These are phyloP conservation scores for Crotalus viridis DNA, from an alignment of 2,113 vertebrate species.

Conservation along the genomic window DNA sequence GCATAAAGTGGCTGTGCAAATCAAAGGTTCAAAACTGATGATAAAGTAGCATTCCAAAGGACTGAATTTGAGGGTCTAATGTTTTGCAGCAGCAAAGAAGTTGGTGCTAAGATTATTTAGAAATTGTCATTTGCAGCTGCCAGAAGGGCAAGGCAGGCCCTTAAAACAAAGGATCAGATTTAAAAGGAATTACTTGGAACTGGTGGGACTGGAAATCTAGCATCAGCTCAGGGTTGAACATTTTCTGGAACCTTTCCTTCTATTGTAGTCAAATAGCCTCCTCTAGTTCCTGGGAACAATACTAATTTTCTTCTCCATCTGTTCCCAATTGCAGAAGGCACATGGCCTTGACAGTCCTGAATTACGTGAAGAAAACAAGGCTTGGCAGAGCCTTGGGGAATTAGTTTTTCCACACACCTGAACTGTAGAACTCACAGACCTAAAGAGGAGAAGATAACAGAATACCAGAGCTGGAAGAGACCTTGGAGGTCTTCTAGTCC, in stretches of 20 bases:
- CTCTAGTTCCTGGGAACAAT: not conserved
- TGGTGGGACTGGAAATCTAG: slow-evolving; percentile 18
- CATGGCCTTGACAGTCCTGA: not conserved
- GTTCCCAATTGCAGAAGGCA: not conserved
- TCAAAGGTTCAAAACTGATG: slow-evolving; percentile 60
- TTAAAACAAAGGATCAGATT: slow-evolving; percentile 65
- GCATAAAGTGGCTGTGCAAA: slow-evolving; percentile 46
- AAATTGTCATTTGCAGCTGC: slow-evolving; percentile 62
- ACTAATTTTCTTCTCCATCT: not conserved
- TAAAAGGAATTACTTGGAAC: slow-evolving; percentile 51
- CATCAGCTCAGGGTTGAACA: not conserved
- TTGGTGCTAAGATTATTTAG: slow-evolving; percentile 63
- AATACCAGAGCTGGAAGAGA: not conserved
- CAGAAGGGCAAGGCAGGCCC: slow-evolving; percentile 63
- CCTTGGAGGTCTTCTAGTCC: not conserved
- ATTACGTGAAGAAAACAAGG: not conserved
- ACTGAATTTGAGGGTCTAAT: slow-evolving; percentile 71
- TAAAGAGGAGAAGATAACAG: not conserved
- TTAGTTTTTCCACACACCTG: not conserved
- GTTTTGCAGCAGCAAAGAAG: slow-evolving; percentile 55
- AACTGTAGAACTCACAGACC: not conserved
- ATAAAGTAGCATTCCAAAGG: slow-evolving; percentile 60
- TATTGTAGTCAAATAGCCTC: not conserved
- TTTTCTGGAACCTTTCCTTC: not conserved
- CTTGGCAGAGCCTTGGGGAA: not conserved